phyloP scores from a whole-genome alignment of 1,140 invertebrate genomes.

The Drosophila nigromelanica region DNA sequence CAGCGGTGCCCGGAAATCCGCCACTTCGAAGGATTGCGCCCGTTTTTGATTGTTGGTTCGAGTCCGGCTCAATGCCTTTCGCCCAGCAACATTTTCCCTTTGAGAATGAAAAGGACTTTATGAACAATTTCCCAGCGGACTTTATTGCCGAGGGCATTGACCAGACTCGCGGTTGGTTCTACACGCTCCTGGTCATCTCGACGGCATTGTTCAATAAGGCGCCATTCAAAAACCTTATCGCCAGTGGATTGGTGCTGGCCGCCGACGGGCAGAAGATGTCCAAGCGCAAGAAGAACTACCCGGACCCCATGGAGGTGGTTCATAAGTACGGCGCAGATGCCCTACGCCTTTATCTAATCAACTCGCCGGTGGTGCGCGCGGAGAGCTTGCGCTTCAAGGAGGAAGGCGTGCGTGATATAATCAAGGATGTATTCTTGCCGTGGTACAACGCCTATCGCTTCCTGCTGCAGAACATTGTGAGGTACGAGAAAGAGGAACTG shows the following conservation, averaged over 20 bases:
- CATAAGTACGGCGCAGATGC: slow-evolving; percentile 98
- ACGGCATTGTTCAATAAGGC: slow-evolving; percentile 98
- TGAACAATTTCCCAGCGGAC: slow-evolving; percentile 98
- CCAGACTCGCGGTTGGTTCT: slow-evolving; percentile 99
- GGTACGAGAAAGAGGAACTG: slow-evolving; percentile 90
- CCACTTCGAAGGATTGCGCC: slow-evolving; percentile 94
- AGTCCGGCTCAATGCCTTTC: slow-evolving; percentile 99
- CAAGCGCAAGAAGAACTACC: slow-evolving; percentile 99
- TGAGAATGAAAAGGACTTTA: slow-evolving; percentile 95
- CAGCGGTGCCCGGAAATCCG: slow-evolving; percentile 91
- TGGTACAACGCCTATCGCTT: slow-evolving; percentile 99
- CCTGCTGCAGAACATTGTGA: slow-evolving; percentile 95
- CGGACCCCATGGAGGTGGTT: slow-evolving; percentile 96
- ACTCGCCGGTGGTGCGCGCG: slow-evolving; percentile 98
- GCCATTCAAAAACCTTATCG: slow-evolving; percentile 99
- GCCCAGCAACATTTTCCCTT: slow-evolving; percentile 99
- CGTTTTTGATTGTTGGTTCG: slow-evolving; percentile 99
- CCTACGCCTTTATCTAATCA: slow-evolving; percentile 97
- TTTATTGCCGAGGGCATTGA: slow-evolving; percentile 99
- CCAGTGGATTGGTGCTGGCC: slow-evolving; percentile 97
- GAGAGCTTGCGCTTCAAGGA: slow-evolving; percentile 99
- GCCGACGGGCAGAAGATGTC: slow-evolving; percentile 99
- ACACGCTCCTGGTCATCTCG: slow-evolving; percentile 97
- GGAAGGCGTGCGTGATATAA: slow-evolving; percentile 97
- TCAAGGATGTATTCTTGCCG: slow-evolving; percentile 99